Percentiles rank a stretch among this genome's conserved stretches.
These are phyloP conservation scores for Timema cristinae DNA, from an alignment of 2,888 invertebrate genomes.

Conservation along the genomic window DNA sequence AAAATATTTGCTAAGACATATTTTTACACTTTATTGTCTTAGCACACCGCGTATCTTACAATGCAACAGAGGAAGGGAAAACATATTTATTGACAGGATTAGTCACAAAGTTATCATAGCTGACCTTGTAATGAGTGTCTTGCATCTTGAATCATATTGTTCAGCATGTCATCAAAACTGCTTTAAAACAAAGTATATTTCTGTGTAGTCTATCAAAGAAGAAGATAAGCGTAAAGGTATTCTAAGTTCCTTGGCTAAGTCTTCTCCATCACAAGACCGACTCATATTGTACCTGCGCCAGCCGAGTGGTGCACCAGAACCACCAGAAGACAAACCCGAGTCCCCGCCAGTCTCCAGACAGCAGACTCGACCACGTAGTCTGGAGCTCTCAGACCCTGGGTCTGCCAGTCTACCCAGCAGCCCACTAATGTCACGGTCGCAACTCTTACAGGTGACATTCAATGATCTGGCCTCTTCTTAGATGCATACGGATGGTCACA, in stretches of 20 bases:
- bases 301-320: slow-evolving; percentile 41
- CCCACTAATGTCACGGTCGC: slow-evolving; percentile 23
- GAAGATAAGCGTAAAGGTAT: slow-evolving; percentile 59
- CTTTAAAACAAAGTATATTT: slow-evolving; percentile 9
- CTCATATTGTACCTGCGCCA: slow-evolving; percentile 57
- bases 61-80: no score
- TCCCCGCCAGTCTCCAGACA: not conserved
- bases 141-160: no score
- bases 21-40: no score
- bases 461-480: no score
- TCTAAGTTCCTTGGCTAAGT: slow-evolving; percentile 53
- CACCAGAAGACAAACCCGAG: slow-evolving; percentile 31
- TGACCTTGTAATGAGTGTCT: no score
- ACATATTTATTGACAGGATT: no score
- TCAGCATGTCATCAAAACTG: no score
- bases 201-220: slow-evolving; percentile 53
- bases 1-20: no score
- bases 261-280: slow-evolving; percentile 49
- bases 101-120: no score
- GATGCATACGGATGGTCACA: no score
- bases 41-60: no score
- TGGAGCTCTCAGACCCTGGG: slow-evolving; percentile 16
- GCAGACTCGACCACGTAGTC: slow-evolving; percentile 14
- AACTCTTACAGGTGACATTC: slow-evolving; percentile 18
- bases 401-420: slow-evolving; percentile 21